Percentiles rank a stretch among this genome's conserved stretches.
Evolutionary conservation across 1,140 invertebrate genomes (phyloP).

Genomic region (Drosophila eugracilis): DNA sequence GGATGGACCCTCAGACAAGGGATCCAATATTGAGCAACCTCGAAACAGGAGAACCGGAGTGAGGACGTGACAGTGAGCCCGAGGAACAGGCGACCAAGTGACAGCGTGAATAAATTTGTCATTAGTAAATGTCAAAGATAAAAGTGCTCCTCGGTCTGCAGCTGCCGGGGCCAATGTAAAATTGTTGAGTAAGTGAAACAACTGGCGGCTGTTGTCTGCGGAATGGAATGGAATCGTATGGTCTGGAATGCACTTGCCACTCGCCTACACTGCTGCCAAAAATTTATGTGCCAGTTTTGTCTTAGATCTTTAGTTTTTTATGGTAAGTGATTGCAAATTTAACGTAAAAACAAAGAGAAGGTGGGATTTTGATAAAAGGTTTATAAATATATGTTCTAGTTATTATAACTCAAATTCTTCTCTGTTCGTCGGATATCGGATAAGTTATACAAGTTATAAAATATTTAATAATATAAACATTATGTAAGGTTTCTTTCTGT

Average conservation of each 20-base stretch:
- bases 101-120: constrained; percentile 83
- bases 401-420: too few relatives aligned
- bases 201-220: constrained; percentile 63
- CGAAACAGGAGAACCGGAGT: neutral
- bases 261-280: constrained; percentile 37
- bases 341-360: too few relatives aligned
- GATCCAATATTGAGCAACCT: constrained; percentile 14
- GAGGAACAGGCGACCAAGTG: constrained; percentile 64
- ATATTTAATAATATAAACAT: neutral
- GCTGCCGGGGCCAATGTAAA: constrained; percentile 49
- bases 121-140: constrained; percentile 82
- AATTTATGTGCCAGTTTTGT: constrained; percentile 33
- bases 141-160: constrained; percentile 63
- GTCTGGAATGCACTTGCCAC: constrained; percentile 58
- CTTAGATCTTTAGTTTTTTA: too few relatives aligned
- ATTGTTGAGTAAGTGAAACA: constrained; percentile 63
- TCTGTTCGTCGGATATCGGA: too few relatives aligned
- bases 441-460: too few relatives aligned
- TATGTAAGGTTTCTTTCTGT: constrained; percentile 13
- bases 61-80: constrained; percentile 46
- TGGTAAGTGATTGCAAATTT: too few relatives aligned
- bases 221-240: constrained; percentile 48
- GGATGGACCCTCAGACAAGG: constrained; percentile 14
- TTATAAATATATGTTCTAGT: too few relatives aligned
- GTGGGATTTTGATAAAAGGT: too few relatives aligned